A percentile compares a stretch with the other conserved stretches of the same genome.
Conservation (phyloP, 2,797 vertebrate genomes). For the Bufotes viridis region DNA sequence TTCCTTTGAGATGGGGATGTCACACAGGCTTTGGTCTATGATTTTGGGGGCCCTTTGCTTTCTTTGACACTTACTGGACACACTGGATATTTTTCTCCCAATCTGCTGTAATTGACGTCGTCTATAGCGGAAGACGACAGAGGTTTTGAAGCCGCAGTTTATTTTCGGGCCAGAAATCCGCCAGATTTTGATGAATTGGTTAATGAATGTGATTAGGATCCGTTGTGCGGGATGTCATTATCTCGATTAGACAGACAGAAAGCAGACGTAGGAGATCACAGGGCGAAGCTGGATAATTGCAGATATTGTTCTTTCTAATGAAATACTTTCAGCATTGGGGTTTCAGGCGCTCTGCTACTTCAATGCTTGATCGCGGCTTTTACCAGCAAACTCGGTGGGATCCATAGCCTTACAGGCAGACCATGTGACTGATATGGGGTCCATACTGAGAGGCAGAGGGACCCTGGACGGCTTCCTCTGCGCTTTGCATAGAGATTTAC, state of each 20-base stretch:
- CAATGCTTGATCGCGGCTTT: not conserved
- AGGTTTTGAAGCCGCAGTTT: not conserved
- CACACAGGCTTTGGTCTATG: not conserved
- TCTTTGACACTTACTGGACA: not conserved
- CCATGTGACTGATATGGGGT: too few relatives aligned
- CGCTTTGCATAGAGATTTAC: too few relatives aligned
- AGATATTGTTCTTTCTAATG: not conserved
- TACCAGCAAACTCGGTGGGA: not conserved
- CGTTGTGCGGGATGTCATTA: not conserved
- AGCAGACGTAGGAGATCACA: not conserved
- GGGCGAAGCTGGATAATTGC: not conserved
- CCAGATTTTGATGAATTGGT: slow-evolving; percentile 33
- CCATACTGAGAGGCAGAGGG: too few relatives aligned
- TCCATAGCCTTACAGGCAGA: too few relatives aligned
- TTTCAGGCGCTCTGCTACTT: not conserved
- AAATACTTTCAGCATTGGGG: not conserved
- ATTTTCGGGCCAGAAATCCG: slow-evolving; percentile 5
- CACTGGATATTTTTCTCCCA: not conserved
- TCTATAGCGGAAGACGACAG: not conserved
- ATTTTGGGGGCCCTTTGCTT: not conserved
- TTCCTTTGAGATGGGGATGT: not conserved
- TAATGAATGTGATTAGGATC: slow-evolving; percentile 14
- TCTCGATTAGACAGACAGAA: not conserved
- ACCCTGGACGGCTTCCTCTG: too few relatives aligned
- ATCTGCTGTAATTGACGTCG: not conserved